phyloP scores from a whole-genome alignment of 2,797 vertebrate species.

The Tragelaphus eurycerus region DNA sequence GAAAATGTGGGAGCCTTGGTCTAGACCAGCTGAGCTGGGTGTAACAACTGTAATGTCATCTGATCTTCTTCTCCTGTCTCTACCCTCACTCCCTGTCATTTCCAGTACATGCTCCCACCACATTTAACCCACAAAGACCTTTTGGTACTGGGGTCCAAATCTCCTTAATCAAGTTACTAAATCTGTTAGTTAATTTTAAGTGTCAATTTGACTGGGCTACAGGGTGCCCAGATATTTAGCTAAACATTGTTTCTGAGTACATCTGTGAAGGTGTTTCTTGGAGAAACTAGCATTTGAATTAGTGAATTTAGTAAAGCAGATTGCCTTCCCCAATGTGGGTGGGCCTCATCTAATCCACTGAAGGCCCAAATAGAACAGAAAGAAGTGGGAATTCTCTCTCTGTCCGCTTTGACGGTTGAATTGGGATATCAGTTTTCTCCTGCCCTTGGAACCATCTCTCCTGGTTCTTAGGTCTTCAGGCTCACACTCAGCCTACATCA shows the following conservation, averaged over 20 bases:
- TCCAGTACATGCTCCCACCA: background rate
- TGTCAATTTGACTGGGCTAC: background rate
- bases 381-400: background rate
- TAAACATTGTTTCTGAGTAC: background rate
- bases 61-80: background rate
- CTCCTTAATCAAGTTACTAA: background rate
- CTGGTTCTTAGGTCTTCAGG: background rate
- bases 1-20: background rate
- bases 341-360: background rate
- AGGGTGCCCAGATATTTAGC: background rate
- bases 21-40: background rate
- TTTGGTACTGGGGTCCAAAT: background rate
- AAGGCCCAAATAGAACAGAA: background rate
- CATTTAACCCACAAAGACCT: background rate
- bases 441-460: background rate
- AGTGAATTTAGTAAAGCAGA: background rate
- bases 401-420: background rate
- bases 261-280: background rate
- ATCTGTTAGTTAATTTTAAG: background rate
- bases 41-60: rapidly evolving
- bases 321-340: background rate
- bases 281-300: background rate
- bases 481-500: background rate
- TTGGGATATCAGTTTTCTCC: background rate
- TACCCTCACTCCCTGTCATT: rapidly evolving